phyloP scores from a whole-genome alignment of 2,113 vertebrate species.

The Chloebia gouldiae region DNA sequence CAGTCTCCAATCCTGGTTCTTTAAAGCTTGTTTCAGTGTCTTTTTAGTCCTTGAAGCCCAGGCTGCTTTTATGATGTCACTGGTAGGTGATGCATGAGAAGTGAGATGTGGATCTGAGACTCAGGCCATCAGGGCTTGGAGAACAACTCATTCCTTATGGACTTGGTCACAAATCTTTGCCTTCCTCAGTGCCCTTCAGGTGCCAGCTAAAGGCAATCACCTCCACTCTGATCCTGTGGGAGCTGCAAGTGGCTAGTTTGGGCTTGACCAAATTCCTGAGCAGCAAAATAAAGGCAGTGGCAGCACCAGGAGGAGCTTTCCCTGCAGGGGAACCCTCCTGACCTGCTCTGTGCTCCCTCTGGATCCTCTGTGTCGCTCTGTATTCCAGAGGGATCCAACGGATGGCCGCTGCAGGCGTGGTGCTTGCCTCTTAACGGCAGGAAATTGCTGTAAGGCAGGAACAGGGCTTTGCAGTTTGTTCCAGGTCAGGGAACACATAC shows the following conservation, averaged over 20 bases:
- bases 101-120: not conserved
- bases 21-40: not conserved
- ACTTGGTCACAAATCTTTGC: not conserved
- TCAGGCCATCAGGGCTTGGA: not conserved
- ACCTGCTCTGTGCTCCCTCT: not conserved
- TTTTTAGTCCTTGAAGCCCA: slow-evolving; percentile 32
- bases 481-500: not conserved
- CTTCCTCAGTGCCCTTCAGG: not conserved
- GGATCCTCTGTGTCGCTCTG: fast-evolving
- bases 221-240: not conserved
- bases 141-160: not conserved
- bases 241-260: not conserved
- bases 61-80: not conserved
- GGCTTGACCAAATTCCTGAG: not conserved
- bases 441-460: not conserved
- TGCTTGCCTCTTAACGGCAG: not conserved
- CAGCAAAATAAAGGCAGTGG: not conserved
- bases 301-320: not conserved
- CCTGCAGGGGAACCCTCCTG: not conserved
- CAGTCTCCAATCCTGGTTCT: not conserved
- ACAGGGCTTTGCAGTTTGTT: not conserved
- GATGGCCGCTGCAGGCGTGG: not conserved
- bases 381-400: not conserved
- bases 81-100: not conserved
- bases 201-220: not conserved